phyloP scores from a whole-genome alignment of 2,888 invertebrate species.

The Halictus ligatus region DNA sequence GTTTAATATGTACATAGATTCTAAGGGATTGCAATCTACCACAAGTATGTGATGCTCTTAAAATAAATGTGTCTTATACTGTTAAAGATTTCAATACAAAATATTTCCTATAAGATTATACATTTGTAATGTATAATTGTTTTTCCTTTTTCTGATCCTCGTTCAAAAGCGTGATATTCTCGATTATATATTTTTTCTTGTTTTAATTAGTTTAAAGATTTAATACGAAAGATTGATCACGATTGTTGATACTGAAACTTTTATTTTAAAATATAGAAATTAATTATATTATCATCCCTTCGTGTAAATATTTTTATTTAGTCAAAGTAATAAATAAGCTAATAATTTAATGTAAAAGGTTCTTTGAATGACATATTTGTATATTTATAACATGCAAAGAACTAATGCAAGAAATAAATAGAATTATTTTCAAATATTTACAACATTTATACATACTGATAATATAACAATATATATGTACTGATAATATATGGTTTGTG shows the following conservation, averaged over 20 bases:
- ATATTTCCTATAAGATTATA: conserved; percentile 37
- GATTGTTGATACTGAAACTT: background rate
- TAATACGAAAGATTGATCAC: background rate
- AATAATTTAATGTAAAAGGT: conserved; percentile 19
- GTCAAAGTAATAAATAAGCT: conserved; percentile 10
- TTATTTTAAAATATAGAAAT: background rate
- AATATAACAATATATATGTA: background rate
- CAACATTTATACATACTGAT: background rate
- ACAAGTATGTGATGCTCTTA: conserved; percentile 70
- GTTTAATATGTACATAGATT: conserved; percentile 61
- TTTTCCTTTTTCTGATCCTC: conserved; percentile 19
- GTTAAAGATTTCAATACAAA: conserved; percentile 65
- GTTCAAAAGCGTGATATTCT: background rate
- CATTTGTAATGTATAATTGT: conserved; percentile 47
- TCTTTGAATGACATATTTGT: conserved; percentile 6
- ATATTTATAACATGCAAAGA: background rate
- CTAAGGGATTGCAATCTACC: conserved; percentile 61
- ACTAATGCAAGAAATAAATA: background rate
- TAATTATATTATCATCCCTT: background rate
- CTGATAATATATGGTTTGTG: background rate
- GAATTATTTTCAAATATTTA: background rate
- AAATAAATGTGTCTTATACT: conserved; percentile 82
- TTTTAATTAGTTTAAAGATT: conserved; percentile 3
- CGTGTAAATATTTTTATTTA: conserved; percentile 16
- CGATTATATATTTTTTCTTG: background rate